Conservation (phyloP, 2,797 vertebrate species). For the Myiotriccus ornatus region DNA sequence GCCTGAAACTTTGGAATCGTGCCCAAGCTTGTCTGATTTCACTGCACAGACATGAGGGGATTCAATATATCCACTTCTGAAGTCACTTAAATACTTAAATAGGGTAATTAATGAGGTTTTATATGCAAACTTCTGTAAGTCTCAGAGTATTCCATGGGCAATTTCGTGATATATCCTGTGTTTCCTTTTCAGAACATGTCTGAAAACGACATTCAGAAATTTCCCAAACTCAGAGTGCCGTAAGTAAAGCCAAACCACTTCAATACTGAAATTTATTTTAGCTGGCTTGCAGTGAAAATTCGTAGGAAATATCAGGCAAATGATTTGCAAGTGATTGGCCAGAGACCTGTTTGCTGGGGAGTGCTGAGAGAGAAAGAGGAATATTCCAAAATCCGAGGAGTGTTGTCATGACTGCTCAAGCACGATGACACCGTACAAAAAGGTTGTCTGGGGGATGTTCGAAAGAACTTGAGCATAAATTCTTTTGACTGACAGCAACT, state of each 20-base stretch:
- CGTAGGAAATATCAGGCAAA: background rate
- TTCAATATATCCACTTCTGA: background rate
- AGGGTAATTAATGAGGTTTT: background rate
- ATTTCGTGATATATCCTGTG: background rate
- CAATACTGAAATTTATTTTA: background rate
- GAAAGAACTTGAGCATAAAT: background rate
- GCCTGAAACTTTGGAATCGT: background rate
- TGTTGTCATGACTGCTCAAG: background rate
- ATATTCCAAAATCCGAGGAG: background rate
- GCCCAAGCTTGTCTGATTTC: background rate
- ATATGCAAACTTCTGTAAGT: background rate
- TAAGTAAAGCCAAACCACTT: constrained; percentile 76
- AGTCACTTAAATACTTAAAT: background rate
- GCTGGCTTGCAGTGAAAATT: background rate
- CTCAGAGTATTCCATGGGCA: background rate
- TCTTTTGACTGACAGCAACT: background rate
- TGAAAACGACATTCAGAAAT: constrained; percentile 92
- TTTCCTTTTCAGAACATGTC: constrained; percentile 85
- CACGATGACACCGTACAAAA: background rate
- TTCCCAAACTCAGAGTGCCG: constrained; percentile 90
- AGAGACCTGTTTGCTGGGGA: background rate
- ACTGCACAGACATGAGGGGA: background rate
- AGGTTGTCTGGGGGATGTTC: background rate
- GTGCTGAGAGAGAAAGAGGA: background rate
- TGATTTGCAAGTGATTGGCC: background rate